Conservation (phyloP, 2,797 vertebrate species). For the Limosa lapponica region DNA sequence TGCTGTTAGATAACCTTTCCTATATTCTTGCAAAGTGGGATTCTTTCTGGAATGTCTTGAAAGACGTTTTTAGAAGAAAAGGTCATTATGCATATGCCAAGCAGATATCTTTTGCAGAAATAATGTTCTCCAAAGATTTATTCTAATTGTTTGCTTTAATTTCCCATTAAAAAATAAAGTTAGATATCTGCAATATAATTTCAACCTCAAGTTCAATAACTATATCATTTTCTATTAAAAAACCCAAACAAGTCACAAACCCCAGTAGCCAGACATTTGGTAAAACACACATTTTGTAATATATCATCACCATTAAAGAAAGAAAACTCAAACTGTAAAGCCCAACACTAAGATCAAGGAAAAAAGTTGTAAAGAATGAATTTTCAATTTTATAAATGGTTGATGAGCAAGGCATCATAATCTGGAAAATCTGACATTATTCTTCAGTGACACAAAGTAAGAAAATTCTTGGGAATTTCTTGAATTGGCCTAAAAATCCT, state of each 20-base stretch:
- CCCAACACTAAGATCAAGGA: accelerated
- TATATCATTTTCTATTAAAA: background rate
- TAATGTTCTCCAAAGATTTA: background rate
- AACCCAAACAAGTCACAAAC: background rate
- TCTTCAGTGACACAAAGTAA: background rate
- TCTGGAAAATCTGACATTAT: background rate
- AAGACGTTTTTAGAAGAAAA: background rate
- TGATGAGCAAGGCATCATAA: background rate
- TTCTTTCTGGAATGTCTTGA: background rate
- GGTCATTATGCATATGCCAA: background rate
- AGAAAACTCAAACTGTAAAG: background rate
- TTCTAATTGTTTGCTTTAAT: background rate
- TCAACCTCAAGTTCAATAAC: background rate
- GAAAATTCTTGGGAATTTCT: background rate
- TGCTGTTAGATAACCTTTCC: background rate
- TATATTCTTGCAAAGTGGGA: background rate
- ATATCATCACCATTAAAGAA: background rate
- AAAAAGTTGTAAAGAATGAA: background rate
- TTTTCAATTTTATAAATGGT: background rate
- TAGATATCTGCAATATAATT: background rate
- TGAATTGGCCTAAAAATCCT: background rate
- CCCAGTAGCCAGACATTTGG: background rate
- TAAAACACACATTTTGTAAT: background rate
- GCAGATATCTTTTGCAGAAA: background rate
- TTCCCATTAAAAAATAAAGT: background rate